Base-by-base conservation (phyloP, 2,797 vertebrate genomes). In the Mus spretus region DNA sequence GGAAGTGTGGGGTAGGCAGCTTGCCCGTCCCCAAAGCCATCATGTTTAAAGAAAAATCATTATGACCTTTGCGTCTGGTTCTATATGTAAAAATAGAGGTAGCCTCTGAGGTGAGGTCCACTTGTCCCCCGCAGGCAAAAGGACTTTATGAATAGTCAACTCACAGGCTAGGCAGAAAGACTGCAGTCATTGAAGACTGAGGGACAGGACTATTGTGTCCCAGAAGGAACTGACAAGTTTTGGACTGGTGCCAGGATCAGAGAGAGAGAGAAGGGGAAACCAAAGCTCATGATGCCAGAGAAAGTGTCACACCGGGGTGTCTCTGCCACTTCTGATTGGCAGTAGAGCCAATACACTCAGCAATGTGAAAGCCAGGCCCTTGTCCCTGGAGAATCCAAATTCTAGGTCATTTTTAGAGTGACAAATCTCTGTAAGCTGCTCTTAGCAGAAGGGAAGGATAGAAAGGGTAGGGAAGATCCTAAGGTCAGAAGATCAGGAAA, bases 11-110 rank as follows among this genome's bases (percentile, higher is more conserved):
- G 5, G 26, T 7, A 65, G 3, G 24, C 4, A 57, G 59, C 2
- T 89, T 79, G 28, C 61, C 92, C 65, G 50, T 80, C 78, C 50
- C 86, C 67, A 57, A 85, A 84, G 79, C 67, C 74, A 47, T 82
- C 5, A 22, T n/a, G 37, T 55, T n/a, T 63, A 55, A 75, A 94
- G 67, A 72, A 92, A 95, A 81, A 44, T 57, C 70, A 74, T 10
- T 67, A 50, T 83, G 65, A 85, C 50, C 4, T 65, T 87, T 59
- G 61, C 2, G 40, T 84, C 80, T 91, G 80, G 80, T 47, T 31
- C 82, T 93, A 11, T 19, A 15, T 83, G 34, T 50, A 59, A 67
- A 15, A 75, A 95, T 31, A 67, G 19, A 74, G 53, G 24, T 14
- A 67, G 28, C 47, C 55, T 92, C 79, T 20, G 67, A 22, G 0